Conservation (phyloP, 1,140 invertebrate species). For the Aricia agestis region DNA sequence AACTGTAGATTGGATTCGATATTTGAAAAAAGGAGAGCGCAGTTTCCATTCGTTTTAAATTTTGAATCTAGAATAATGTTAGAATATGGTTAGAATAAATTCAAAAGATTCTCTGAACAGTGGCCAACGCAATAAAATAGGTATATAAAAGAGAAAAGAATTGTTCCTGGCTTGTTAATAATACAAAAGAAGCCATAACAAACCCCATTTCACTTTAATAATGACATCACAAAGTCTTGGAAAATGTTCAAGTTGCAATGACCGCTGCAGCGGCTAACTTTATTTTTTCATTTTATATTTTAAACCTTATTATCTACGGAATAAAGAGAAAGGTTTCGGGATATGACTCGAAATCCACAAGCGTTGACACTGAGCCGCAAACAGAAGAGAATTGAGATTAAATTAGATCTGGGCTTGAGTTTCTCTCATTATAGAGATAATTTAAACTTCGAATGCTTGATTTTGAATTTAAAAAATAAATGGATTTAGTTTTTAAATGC, state of each 20-base stretch:
- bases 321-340: constrained; percentile 16
- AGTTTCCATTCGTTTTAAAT: background rate
- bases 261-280: constrained; percentile 44
- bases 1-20: too few species aligned
- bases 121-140: constrained; percentile 13
- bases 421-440: constrained; percentile 38
- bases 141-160: constrained; percentile 35
- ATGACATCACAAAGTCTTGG: constrained; percentile 55
- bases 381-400: constrained; percentile 53
- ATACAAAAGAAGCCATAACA: constrained; percentile 55
- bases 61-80: background rate
- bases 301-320: constrained; percentile 24
- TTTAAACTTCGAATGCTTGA: background rate
- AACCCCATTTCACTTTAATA: constrained; percentile 59
- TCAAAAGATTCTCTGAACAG: constrained; percentile 14
- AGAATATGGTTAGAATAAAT: background rate
- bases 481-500: too few species aligned
- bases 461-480: background rate
- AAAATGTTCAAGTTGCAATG: constrained; percentile 60
- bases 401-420: constrained; percentile 59
- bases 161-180: constrained; percentile 48
- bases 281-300: constrained; percentile 20
- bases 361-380: constrained; percentile 60
- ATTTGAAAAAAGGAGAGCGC: background rate
- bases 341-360: constrained; percentile 54